phyloP scores from a whole-genome alignment of 2,113 vertebrate species.

The Stigmatopora argus region DNA sequence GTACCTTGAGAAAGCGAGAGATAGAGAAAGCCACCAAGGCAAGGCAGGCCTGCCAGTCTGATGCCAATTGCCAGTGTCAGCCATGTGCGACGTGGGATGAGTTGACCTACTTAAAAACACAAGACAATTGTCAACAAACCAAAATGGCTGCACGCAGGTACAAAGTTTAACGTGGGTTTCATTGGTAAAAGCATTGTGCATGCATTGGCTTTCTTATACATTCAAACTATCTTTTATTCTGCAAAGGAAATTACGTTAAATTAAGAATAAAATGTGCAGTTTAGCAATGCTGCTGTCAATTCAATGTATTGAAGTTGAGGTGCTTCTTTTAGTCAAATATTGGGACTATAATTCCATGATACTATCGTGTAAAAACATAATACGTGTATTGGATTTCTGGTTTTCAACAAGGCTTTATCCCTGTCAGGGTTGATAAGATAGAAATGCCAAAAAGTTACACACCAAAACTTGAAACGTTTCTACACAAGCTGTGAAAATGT shows the following conservation, averaged over 20 bases:
- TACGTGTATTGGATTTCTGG: no score
- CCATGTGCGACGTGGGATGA: slow-evolving; percentile 59
- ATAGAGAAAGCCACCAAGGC: slow-evolving; percentile 38
- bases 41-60: slow-evolving; percentile 35
- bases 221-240: neutral
- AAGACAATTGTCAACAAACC: slow-evolving; percentile 44
- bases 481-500: no score
- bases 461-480: no score
- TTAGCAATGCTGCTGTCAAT: no score
- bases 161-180: neutral
- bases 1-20: slow-evolving; percentile 14
- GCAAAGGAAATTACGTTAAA: neutral
- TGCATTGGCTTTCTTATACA: no score
- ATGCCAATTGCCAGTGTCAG: slow-evolving; percentile 65
- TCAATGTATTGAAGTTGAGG: no score
- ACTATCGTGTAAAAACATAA: no score
- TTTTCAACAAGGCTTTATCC: no score
- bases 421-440: no score
- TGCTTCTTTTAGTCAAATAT: no score
- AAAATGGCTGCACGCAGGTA: neutral
- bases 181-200: slow-evolving; percentile 11
- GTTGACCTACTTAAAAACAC: slow-evolving; percentile 60
- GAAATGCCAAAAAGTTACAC: no score
- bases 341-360: no score
- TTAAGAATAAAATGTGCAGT: neutral